Conservation (phyloP, 2,888 invertebrate genomes). For the Raillietiella orientalis region DNA sequence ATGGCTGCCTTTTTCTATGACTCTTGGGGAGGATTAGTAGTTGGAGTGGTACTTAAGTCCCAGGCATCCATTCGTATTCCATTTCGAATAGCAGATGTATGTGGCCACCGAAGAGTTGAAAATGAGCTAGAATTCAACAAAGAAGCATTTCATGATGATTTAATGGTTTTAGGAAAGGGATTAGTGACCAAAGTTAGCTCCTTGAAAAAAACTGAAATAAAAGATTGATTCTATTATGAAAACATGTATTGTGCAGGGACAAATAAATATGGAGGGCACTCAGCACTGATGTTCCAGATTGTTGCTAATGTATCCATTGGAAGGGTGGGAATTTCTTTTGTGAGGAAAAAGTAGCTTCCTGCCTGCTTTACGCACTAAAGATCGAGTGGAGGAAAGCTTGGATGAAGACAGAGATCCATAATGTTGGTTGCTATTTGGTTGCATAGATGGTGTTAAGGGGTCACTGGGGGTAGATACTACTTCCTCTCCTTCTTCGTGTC, state of each 20-base stretch:
- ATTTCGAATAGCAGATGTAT: background rate
- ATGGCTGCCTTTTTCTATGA: slow-evolving; percentile 68
- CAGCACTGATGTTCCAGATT: too few species aligned
- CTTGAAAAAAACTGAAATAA: slow-evolving; percentile 18
- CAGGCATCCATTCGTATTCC: slow-evolving; percentile 12
- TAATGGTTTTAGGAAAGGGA: slow-evolving; percentile 28
- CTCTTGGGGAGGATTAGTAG: slow-evolving; percentile 45
- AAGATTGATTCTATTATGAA: background rate
- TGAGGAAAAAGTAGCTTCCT: too few species aligned
- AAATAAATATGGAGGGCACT: slow-evolving; percentile 2
- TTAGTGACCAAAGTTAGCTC: slow-evolving; percentile 25
- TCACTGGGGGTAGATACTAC: too few species aligned
- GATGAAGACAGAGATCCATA: too few species aligned
- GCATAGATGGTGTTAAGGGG: too few species aligned
- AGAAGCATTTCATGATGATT: slow-evolving; percentile 33
- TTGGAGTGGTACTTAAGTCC: slow-evolving; percentile 58
- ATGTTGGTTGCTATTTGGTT: too few species aligned
- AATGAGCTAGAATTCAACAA: slow-evolving; percentile 22
- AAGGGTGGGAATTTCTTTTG: too few species aligned
- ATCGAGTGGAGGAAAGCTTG: too few species aligned
- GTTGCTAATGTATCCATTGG: too few species aligned
- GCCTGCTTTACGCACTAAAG: too few species aligned
- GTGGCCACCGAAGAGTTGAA: too few species aligned
- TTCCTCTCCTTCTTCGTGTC: too few species aligned
- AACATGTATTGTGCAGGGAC: background rate